phyloP scores from a whole-genome alignment of 2,113 vertebrate genomes.

The Antechinus flavipes region DNA sequence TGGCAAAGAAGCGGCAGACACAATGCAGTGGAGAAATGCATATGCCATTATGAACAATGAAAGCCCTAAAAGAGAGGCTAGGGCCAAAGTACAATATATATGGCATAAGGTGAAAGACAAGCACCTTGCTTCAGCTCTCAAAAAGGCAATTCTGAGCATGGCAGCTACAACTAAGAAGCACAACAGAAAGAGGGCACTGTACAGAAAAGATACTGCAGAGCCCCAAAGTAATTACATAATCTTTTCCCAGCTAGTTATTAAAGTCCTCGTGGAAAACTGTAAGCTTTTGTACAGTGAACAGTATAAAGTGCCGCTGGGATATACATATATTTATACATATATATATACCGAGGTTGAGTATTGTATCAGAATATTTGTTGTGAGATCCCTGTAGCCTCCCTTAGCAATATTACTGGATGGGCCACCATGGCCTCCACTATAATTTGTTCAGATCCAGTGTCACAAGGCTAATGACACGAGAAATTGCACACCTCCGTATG shows the following conservation, averaged over 20 bases:
- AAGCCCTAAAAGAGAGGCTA: slow-evolving; percentile 89
- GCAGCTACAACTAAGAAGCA: slow-evolving; percentile 93
- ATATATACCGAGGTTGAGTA: slow-evolving; percentile 95
- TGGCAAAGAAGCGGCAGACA: slow-evolving; percentile 99
- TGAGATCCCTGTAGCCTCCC: slow-evolving; percentile 96
- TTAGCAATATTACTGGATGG: slow-evolving; percentile 87
- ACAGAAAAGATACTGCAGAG: slow-evolving; percentile 88
- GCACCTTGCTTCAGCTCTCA: slow-evolving; percentile 95
- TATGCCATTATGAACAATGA: slow-evolving; percentile 92
- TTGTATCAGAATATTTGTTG: slow-evolving; percentile 91
- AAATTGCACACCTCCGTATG: slow-evolving; percentile 97
- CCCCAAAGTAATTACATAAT: slow-evolving; percentile 88
- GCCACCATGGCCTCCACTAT: slow-evolving; percentile 86
- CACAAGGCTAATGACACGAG: slow-evolving; percentile 93
- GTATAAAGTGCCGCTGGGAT: slow-evolving; percentile 99
- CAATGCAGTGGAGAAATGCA: slow-evolving; percentile 94
- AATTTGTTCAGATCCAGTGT: slow-evolving; percentile 91
- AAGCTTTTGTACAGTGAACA: slow-evolving; percentile 97
- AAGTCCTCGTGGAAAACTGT: slow-evolving; percentile 89
- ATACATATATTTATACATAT: slow-evolving; percentile 94
- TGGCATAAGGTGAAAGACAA: slow-evolving; percentile 92
- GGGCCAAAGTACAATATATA: slow-evolving; percentile 91
- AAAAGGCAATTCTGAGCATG: slow-evolving; percentile 96
- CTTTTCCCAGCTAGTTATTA: slow-evolving; percentile 88
- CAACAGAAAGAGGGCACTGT: slow-evolving; percentile 90